phyloP scores from a whole-genome alignment of 92 coral and sea anemone species.

The Zoanthus gigantus region DNA sequence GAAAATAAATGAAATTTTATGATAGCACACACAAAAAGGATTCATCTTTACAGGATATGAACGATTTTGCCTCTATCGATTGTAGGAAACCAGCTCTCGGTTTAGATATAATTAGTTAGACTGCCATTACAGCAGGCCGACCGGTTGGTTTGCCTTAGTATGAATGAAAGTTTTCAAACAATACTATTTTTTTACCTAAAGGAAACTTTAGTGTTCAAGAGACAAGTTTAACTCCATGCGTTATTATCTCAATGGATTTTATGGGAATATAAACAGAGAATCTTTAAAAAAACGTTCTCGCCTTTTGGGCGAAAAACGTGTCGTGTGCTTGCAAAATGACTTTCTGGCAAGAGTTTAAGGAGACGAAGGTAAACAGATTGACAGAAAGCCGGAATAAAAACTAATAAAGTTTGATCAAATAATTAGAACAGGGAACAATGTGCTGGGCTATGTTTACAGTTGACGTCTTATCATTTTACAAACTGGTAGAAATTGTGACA shows the following conservation, averaged over 20 bases:
- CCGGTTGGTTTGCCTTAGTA: neutral
- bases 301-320: constrained; percentile 20
- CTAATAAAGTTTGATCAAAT: constrained; percentile 92
- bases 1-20: too few relatives aligned
- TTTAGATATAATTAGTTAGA: neutral
- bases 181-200: neutral
- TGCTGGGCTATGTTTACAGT: constrained; percentile 71
- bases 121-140: neutral
- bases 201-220: neutral
- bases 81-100: neutral
- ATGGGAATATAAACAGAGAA: constrained; percentile 3
- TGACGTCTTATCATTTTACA: constrained; percentile 62
- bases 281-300: neutral
- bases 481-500: constrained; percentile 38
- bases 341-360: constrained; percentile 44
- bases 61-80: neutral
- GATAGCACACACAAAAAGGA: neutral
- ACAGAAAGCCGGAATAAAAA: constrained; percentile 80
- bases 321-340: constrained; percentile 42
- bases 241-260: neutral
- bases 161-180: neutral
- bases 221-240: neutral
- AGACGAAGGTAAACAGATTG: constrained; percentile 71
- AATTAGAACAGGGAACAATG: constrained; percentile 85
- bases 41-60: neutral